Conservation (phyloP, 2,797 vertebrate genomes). For the Phoeniculus purpureus region DNA sequence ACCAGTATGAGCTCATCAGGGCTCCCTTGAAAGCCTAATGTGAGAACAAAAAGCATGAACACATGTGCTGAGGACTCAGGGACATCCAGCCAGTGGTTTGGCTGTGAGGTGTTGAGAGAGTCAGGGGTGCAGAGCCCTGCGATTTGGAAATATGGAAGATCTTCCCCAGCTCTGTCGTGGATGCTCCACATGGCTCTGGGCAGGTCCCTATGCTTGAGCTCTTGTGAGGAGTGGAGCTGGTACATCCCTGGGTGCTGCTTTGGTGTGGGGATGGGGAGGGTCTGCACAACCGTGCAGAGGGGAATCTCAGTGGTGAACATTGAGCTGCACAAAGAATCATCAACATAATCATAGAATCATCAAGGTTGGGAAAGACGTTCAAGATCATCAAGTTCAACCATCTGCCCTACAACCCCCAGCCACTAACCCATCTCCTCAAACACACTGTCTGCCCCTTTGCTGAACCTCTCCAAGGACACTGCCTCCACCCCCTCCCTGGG, state of each 20-base stretch:
- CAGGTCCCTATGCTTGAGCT: background rate
- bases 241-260: background rate
- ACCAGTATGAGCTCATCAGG: slow-evolving; percentile 99
- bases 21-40: slow-evolving; percentile 92
- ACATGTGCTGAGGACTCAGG: background rate
- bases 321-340: background rate
- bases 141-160: fast-evolving
- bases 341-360: background rate
- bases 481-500: too few species aligned
- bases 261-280: background rate
- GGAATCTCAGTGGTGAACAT: background rate
- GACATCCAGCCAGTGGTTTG: background rate
- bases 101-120: fast-evolving
- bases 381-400: too few species aligned
- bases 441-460: too few species aligned
- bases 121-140: background rate
- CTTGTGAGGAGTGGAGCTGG: fast-evolving
- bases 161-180: background rate
- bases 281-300: fast-evolving
- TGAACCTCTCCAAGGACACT: too few species aligned
- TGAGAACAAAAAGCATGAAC: slow-evolving; percentile 48
- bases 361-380: too few species aligned
- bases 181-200: background rate
- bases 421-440: too few species aligned
- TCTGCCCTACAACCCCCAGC: too few species aligned